phyloP scores from a whole-genome alignment of 2,797 vertebrate species.

The Amniataba percoides region DNA sequence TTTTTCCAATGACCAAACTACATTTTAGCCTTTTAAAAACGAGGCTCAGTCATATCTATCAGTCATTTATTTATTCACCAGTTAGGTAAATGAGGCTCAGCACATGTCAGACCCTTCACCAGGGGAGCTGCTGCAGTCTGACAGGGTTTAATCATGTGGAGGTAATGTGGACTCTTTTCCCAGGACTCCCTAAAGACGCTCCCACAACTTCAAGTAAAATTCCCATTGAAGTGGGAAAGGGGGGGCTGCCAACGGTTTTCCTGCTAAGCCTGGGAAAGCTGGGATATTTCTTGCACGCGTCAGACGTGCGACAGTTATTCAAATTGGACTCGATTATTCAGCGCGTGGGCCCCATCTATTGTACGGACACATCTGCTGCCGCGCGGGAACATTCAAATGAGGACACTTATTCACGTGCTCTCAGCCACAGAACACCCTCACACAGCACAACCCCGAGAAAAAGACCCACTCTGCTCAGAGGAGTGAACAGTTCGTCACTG shows the following conservation, averaged over 20 bases:
- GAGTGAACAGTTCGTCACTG: not conserved
- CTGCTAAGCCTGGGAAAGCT: slow-evolving; percentile 73
- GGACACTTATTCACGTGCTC: slow-evolving; percentile 34
- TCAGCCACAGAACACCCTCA: no score
- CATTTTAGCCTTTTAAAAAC: not conserved
- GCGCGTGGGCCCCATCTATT: slow-evolving; percentile 70
- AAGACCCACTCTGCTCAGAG: rapidly evolving
- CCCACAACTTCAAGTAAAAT: slow-evolving; percentile 54
- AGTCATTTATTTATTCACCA: not conserved
- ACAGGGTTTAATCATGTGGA: slow-evolving; percentile 56
- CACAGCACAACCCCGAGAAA: not conserved
- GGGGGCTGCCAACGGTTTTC: slow-evolving; percentile 75
- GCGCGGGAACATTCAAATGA: slow-evolving; percentile 77
- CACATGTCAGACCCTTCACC: not conserved
- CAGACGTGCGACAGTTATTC: slow-evolving; percentile 88
- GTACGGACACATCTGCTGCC: slow-evolving; percentile 83
- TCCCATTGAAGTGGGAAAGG: slow-evolving; percentile 58
- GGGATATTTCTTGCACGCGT: slow-evolving; percentile 84
- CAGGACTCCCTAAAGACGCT: slow-evolving; percentile 55
- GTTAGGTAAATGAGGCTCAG: not conserved
- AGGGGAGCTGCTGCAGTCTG: slow-evolving; percentile 38
- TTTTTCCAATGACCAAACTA: not conserved
- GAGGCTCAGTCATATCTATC: not conserved
- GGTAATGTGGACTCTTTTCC: slow-evolving; percentile 53
- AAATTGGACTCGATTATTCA: slow-evolving; percentile 82